phyloP scores from a whole-genome alignment of 2,113 vertebrate species.

The Asarcornis scutulata region DNA sequence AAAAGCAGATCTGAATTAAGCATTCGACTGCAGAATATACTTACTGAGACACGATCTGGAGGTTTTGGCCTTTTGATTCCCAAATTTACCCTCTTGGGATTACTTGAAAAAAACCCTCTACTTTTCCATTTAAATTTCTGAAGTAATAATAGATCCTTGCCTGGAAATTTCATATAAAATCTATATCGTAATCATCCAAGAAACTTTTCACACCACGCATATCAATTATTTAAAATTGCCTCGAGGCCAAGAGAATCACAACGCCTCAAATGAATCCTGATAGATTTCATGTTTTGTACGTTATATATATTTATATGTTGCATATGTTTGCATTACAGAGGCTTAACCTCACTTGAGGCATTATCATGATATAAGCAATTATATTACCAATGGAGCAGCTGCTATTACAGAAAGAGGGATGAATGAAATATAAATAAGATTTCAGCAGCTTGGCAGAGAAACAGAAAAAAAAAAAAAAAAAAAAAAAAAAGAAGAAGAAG shows the following conservation, averaged over 20 bases:
- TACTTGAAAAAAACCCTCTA: not conserved
- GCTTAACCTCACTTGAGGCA: not conserved
- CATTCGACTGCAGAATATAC: not conserved
- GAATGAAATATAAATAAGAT: constrained; percentile 5
- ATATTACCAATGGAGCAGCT: not conserved
- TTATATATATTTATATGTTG: not conserved
- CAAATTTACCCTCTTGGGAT: not conserved
- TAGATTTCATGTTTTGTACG: not conserved
- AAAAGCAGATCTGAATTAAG: not conserved
- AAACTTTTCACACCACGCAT: not conserved
- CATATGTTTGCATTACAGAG: not conserved
- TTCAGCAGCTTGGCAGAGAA: constrained; percentile 5
- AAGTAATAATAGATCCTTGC: not conserved
- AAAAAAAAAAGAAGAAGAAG: not conserved
- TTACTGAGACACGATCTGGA: not conserved
- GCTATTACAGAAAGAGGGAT: not conserved
- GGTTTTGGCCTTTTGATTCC: not conserved
- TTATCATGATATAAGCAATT: not conserved
- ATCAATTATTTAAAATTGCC: not conserved
- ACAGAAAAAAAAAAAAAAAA: not conserved
- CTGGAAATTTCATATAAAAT: not conserved
- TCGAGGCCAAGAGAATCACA: not conserved
- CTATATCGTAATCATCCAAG: not conserved
- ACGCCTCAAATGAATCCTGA: constrained; percentile 3
- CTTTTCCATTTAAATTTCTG: not conserved